A percentile compares a stretch with the other conserved stretches of the same genome.
Conservation (phyloP, 2,797 vertebrate genomes). For the Aeoliscus strigatus region DNA sequence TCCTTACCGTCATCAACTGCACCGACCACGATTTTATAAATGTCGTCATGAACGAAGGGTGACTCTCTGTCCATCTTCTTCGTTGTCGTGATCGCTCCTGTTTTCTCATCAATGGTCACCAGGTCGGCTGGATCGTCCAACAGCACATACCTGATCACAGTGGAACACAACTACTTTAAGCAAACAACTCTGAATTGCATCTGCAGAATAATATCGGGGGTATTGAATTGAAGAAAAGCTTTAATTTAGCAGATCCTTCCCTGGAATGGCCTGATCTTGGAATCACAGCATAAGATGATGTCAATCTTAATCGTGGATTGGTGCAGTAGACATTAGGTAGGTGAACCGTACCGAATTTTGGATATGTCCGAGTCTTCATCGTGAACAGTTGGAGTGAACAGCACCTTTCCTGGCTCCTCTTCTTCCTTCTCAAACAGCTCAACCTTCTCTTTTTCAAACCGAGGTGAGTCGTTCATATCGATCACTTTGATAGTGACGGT, state of each 20-base stretch:
- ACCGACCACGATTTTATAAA: slow-evolving; percentile 66
- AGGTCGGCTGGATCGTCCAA: slow-evolving; percentile 69
- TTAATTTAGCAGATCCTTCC: no score
- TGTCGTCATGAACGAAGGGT: slow-evolving; percentile 48
- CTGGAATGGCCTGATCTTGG: no score
- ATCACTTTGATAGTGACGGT: slow-evolving; percentile 59
- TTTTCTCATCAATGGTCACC: slow-evolving; percentile 71
- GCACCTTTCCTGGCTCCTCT: slow-evolving; percentile 54
- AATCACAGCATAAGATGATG: no score
- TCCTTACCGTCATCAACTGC: slow-evolving; percentile 76
- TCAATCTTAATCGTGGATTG: no score
- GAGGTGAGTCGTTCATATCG: slow-evolving; percentile 68
- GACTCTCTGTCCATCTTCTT: slow-evolving; percentile 79
- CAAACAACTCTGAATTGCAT: no score
- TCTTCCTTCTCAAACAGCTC: slow-evolving; percentile 68
- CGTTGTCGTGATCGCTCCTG: slow-evolving; percentile 68
- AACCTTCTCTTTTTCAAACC: slow-evolving; percentile 43
- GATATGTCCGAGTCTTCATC: slow-evolving; percentile 60
- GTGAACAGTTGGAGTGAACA: slow-evolving; percentile 59
- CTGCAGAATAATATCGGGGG: no score
- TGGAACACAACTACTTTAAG: slow-evolving; percentile 4
- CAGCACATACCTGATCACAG: slow-evolving; percentile 63
- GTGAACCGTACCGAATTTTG: slow-evolving; percentile 64
- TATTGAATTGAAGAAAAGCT: no score
- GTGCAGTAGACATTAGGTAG: no score